Conservation (phyloP, 2,888 invertebrate genomes). For the Heterodera filipjevi region DNA sequence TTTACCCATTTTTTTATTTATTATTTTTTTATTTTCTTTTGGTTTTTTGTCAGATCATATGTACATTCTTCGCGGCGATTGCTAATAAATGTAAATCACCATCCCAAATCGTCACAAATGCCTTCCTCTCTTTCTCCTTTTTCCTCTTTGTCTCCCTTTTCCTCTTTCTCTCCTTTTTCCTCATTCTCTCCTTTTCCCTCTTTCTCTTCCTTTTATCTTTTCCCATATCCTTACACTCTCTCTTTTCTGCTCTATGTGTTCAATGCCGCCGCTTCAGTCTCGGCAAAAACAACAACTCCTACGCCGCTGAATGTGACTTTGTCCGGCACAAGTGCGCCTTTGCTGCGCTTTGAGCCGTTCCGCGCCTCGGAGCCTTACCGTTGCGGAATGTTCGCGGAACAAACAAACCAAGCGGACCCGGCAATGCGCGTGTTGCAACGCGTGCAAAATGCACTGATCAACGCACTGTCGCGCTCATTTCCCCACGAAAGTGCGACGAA, state of each 20-base stretch:
- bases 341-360: slow-evolving; percentile 48
- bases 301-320: background rate
- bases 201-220: too few species aligned
- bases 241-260: background rate
- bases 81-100: too few species aligned
- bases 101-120: too few species aligned
- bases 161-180: too few species aligned
- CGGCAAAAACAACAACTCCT: background rate
- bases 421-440: slow-evolving; percentile 57
- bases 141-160: too few species aligned
- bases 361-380: slow-evolving; percentile 54
- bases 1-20: too few species aligned
- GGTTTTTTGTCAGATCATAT: too few species aligned
- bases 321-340: background rate
- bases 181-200: background rate
- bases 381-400: slow-evolving; percentile 53
- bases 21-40: too few species aligned
- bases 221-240: too few species aligned
- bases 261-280: background rate
- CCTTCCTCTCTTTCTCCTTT: too few species aligned
- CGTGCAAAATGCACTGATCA: slow-evolving; percentile 54
- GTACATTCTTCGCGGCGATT: too few species aligned
- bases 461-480: slow-evolving; percentile 54
- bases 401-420: slow-evolving; percentile 49
- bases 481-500: slow-evolving; percentile 37